These are phyloP conservation scores for Aporophyla lueneburgensis DNA, from an alignment of 2,888 invertebrate genomes.

Conservation along the genomic window DNA sequence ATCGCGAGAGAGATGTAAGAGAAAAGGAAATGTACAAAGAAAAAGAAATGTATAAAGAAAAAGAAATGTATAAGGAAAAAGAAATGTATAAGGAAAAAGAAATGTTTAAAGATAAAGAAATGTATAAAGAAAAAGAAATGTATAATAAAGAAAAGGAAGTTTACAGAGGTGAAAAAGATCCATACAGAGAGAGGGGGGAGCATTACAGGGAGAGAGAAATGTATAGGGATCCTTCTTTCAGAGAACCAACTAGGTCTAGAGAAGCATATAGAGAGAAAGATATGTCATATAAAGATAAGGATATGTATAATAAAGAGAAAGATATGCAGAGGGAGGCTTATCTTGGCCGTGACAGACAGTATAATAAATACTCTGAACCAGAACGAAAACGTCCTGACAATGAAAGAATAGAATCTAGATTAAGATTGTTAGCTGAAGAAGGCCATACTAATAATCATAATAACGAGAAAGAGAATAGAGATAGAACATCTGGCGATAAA, in stretches of 20 bases:
- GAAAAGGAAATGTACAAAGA: slow-evolving; percentile 82
- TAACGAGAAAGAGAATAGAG: slow-evolving; percentile 89
- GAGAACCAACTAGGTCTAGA: slow-evolving; percentile 77
- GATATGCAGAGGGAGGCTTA: slow-evolving; percentile 83
- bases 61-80: slow-evolving; percentile 71
- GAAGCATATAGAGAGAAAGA: slow-evolving; percentile 83
- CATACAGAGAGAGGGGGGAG: slow-evolving; percentile 86
- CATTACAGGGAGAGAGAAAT: slow-evolving; percentile 82
- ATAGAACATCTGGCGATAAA: slow-evolving; percentile 89
- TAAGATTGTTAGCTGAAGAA: slow-evolving; percentile 84
- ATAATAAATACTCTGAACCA: slow-evolving; percentile 83
- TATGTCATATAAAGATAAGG: slow-evolving; percentile 58
- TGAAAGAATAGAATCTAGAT: slow-evolving; percentile 85
- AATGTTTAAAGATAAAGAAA: no score
- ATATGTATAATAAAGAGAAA: slow-evolving; percentile 77
- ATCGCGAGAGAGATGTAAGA: slow-evolving; percentile 81
- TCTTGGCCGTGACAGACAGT: slow-evolving; percentile 81
- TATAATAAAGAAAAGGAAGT: slow-evolving; percentile 68
- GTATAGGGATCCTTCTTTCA: slow-evolving; percentile 79
- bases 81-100: slow-evolving; percentile 83
- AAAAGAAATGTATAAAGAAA: slow-evolving; percentile 57
- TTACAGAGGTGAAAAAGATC: slow-evolving; percentile 80
- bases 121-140: slow-evolving; percentile 58
- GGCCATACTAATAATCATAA: slow-evolving; percentile 79
- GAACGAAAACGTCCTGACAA: slow-evolving; percentile 83